A percentile compares a stretch with the other conserved stretches of the same genome.
Conservation (phyloP, 2,113 vertebrate species). For the Diglossa brunneiventris region DNA sequence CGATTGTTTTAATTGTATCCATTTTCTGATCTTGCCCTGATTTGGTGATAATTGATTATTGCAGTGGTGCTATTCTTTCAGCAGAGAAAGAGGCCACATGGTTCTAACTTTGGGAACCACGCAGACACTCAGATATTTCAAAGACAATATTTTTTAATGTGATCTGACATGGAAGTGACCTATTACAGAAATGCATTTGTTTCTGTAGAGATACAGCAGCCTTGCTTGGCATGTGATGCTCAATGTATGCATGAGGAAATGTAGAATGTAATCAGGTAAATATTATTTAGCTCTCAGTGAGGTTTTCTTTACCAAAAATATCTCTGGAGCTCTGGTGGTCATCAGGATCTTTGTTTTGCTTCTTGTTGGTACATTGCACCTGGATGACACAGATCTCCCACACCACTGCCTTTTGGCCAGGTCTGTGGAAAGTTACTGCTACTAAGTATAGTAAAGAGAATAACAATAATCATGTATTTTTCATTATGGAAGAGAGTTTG, state of each 20-base stretch:
- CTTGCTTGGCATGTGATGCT: neutral
- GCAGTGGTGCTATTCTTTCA: neutral
- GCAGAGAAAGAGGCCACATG: neutral
- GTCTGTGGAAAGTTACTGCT: neutral
- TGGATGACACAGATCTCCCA: neutral
- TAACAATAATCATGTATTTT: neutral
- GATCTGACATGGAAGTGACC: neutral
- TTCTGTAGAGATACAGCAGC: neutral
- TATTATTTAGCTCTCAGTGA: neutral
- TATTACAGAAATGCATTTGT: neutral
- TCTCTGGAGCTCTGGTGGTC: neutral
- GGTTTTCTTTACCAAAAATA: neutral
- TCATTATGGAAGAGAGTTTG: neutral
- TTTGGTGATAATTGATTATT: neutral
- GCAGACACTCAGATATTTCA: neutral
- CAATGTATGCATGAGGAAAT: neutral
- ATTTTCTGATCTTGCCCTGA: neutral
- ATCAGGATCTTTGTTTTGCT: neutral
- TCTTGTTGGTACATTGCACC: neutral
- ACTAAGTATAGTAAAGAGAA: neutral
- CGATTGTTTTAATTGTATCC: neutral
- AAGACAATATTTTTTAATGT: neutral
- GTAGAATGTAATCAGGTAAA: neutral
- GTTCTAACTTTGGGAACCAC: neutral
- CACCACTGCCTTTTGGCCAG: neutral